phyloP scores from a whole-genome alignment of 2,888 invertebrate species.

The Eupsilia transversa region DNA sequence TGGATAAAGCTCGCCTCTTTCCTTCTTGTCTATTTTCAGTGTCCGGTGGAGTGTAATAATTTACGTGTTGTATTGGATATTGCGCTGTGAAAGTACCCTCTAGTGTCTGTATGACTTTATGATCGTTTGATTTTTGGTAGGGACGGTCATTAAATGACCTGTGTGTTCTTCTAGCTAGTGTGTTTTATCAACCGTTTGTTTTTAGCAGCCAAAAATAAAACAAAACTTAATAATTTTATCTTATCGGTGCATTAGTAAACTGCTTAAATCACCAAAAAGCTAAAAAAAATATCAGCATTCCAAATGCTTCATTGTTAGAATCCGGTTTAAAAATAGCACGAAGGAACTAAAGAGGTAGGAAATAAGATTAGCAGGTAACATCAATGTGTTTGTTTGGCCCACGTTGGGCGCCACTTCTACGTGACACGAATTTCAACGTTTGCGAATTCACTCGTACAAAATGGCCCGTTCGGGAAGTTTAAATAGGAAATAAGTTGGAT shows the following conservation, averaged over 20 bases:
- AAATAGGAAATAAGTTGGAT: slow-evolving; percentile 38
- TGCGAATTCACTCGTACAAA: slow-evolving; percentile 60
- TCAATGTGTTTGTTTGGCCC: slow-evolving; percentile 69
- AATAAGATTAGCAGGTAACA: slow-evolving; percentile 68
- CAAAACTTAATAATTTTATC: neutral
- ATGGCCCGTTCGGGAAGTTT: slow-evolving; percentile 48
- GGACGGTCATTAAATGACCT: slow-evolving; percentile 18
- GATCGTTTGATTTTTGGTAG: slow-evolving; percentile 28
- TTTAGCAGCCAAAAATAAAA: neutral
- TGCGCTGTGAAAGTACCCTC: slow-evolving; percentile 75
- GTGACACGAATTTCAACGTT: slow-evolving; percentile 69
- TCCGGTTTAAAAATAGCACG: slow-evolving; percentile 33
- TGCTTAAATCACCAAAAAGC: neutral
- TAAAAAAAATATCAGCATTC: neutral
- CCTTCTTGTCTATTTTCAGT: slow-evolving; percentile 86
- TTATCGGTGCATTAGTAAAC: neutral
- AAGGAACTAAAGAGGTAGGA: slow-evolving; percentile 64
- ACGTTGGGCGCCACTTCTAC: slow-evolving; percentile 70
- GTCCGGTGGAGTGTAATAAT: slow-evolving; percentile 83
- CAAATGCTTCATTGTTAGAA: slow-evolving; percentile 19
- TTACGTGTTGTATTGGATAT: slow-evolving; percentile 85
- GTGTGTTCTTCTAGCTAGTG: neutral
- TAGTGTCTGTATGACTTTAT: slow-evolving; percentile 59
- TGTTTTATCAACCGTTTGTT: neutral
- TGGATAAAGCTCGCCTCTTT: slow-evolving; percentile 87